These are phyloP conservation scores for Distichodus sexfasciatus DNA, from an alignment of 2,797 vertebrate genomes.

Conservation along the genomic window DNA sequence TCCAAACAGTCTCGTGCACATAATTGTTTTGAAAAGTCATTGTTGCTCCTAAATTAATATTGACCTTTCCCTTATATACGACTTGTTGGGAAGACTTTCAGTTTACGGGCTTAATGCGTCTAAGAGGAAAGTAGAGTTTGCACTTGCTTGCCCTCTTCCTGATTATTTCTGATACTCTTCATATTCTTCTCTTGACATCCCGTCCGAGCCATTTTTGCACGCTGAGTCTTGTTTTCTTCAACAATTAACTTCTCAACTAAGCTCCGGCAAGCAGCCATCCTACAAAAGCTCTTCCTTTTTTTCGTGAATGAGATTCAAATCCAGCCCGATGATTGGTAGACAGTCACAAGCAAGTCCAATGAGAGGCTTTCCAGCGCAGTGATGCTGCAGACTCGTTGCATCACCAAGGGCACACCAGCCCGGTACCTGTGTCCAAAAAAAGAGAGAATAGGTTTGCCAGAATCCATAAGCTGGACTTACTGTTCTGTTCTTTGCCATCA, in stretches of 20 bases:
- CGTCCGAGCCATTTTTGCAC: constrained; percentile 78
- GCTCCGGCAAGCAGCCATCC: not conserved
- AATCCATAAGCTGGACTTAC: constrained; percentile 90
- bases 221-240: constrained; percentile 84
- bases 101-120: no score
- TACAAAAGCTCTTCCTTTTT: constrained; percentile 12
- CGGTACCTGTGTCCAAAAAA: constrained; percentile 71
- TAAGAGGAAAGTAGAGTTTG: not conserved
- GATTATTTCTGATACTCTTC: constrained; percentile 94
- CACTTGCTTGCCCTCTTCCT: constrained; percentile 98
- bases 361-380: constrained; percentile 61
- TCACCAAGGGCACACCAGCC: constrained; percentile 78
- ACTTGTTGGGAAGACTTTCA: no score
- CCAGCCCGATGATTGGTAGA: constrained; percentile 66
- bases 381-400: constrained; percentile 69
- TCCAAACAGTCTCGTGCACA: no score
- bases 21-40: no score
- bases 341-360: constrained; percentile 59
- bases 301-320: constrained; percentile 64
- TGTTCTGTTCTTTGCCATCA: constrained; percentile 72
- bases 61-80: no score
- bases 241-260: constrained; percentile 77
- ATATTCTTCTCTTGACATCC: constrained; percentile 95
- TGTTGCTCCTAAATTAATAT: no score
- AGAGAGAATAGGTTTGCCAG: constrained; percentile 64